These are phyloP conservation scores for Apodemia zela DNA, from an alignment of 2,888 invertebrate genomes.

Conservation along the genomic window DNA sequence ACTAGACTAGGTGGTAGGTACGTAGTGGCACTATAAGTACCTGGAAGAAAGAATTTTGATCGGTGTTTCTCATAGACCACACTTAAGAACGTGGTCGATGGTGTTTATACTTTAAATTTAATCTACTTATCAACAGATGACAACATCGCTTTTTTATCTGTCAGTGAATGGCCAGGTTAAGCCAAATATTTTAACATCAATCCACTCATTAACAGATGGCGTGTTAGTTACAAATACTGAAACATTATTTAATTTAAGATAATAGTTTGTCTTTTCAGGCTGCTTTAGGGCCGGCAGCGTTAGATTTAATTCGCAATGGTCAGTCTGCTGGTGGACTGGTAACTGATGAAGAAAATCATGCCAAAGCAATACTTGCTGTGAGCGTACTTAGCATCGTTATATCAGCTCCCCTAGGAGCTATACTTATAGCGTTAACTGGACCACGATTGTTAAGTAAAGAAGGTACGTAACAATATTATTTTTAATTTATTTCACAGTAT, in stretches of 20 bases:
- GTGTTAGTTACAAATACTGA: neutral
- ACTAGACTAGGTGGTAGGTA: too few relatives aligned
- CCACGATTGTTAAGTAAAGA: conserved; percentile 71
- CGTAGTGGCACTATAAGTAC: too few relatives aligned
- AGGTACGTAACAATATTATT: conserved; percentile 34
- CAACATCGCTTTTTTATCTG: too few relatives aligned
- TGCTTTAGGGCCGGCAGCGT: conserved; percentile 84
- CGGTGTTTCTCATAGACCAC: too few relatives aligned
- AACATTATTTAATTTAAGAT: neutral
- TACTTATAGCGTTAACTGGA: conserved; percentile 84
- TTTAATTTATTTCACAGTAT: too few relatives aligned
- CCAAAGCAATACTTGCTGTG: conserved; percentile 82
- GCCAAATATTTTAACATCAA: too few relatives aligned
- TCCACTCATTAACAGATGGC: neutral
- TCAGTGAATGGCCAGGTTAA: too few relatives aligned
- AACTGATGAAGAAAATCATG: conserved; percentile 71
- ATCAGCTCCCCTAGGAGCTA: conserved; percentile 86
- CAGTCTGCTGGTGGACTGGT: conserved; percentile 56
- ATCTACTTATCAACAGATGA: too few relatives aligned
- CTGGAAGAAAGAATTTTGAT: too few relatives aligned
- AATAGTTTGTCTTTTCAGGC: conserved; percentile 65
- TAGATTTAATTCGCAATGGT: conserved; percentile 72
- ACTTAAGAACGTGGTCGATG: too few relatives aligned
- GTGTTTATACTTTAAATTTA: too few relatives aligned
- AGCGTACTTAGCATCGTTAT: conserved; percentile 87